These are phyloP conservation scores for Pyxicephalus adspersus DNA, from an alignment of 2,113 vertebrate species.

Conservation along the genomic window DNA sequence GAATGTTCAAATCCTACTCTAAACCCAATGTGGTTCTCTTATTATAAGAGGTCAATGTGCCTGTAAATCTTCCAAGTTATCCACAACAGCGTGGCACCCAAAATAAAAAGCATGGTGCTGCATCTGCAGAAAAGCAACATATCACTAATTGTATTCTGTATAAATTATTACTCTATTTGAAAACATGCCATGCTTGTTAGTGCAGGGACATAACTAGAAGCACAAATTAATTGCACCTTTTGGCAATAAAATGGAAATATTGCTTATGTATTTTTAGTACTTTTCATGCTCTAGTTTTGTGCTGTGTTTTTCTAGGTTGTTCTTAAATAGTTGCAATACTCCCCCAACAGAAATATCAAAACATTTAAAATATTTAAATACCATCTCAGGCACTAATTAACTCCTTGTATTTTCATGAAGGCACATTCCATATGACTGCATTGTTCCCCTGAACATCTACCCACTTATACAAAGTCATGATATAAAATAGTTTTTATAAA, in stretches of 20 bases:
- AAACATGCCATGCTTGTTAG: constrained; percentile 49
- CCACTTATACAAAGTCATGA: too few species aligned
- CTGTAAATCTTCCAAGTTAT: constrained; percentile 9
- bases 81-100: neutral
- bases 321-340: neutral
- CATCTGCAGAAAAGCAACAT: constrained; percentile 40
- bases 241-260: constrained; percentile 44
- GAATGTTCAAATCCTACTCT: too few species aligned
- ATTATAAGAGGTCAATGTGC: neutral
- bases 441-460: neutral
- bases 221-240: constrained; percentile 55
- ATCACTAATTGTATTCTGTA: constrained; percentile 52
- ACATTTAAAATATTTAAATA: constrained; percentile 3
- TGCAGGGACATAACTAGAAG: constrained; percentile 40
- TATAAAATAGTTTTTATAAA: too few species aligned
- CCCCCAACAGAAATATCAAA: neutral
- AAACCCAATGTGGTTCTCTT: too few species aligned
- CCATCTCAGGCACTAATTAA: constrained; percentile 30
- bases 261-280: constrained; percentile 14
- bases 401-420: constrained; percentile 6
- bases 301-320: constrained; percentile 47
- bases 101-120: constrained; percentile 5
- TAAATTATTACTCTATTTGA: constrained; percentile 51
- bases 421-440: neutral
- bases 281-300: constrained; percentile 53